Conservation (phyloP, 2,888 invertebrate species). For the Busseola fusca region DNA sequence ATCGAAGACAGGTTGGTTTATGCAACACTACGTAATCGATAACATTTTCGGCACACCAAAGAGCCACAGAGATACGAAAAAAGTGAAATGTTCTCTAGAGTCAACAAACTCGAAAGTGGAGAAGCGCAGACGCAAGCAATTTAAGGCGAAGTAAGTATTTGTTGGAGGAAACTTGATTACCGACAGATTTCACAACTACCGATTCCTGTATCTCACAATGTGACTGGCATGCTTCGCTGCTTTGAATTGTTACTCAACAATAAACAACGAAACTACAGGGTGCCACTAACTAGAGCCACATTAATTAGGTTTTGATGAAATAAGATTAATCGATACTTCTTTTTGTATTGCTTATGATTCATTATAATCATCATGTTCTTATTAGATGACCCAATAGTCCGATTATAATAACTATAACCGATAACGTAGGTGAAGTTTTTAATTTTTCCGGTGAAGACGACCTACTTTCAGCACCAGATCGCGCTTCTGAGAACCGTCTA, state of each 20-base stretch:
- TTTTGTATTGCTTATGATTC: slow-evolving; percentile 3
- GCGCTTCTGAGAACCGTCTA: slow-evolving; percentile 80
- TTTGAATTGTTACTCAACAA: slow-evolving; percentile 46
- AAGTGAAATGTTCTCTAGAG: slow-evolving; percentile 76
- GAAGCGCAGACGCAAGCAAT: slow-evolving; percentile 65
- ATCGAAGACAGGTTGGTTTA: slow-evolving; percentile 66
- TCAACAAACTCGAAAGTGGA: slow-evolving; percentile 74
- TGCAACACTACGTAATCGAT: slow-evolving; percentile 69
- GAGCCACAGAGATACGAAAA: slow-evolving; percentile 68
- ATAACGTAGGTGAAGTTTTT: slow-evolving; percentile 47
- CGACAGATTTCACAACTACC: slow-evolving; percentile 69
- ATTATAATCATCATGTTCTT: slow-evolving; percentile 24
- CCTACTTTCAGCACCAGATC: slow-evolving; percentile 73
- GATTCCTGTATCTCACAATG: slow-evolving; percentile 61
- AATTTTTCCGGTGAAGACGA: slow-evolving; percentile 72
- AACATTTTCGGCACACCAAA: slow-evolving; percentile 65
- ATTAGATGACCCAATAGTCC: slow-evolving; percentile 36
- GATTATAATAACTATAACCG: slow-evolving; percentile 28
- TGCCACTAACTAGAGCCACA: slow-evolving; percentile 12
- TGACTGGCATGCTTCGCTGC: slow-evolving; percentile 57
- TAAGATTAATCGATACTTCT: slow-evolving; percentile 13
- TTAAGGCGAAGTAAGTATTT: slow-evolving; percentile 68
- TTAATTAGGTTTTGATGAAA: slow-evolving; percentile 15
- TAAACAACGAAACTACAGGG: slow-evolving; percentile 35
- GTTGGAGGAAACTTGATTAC: slow-evolving; percentile 69